A percentile compares a stretch with the other conserved stretches of the same genome.
These are phyloP conservation scores for Sapayoa aenigma DNA, from an alignment of 2,113 vertebrate species.

Conservation along the genomic window DNA sequence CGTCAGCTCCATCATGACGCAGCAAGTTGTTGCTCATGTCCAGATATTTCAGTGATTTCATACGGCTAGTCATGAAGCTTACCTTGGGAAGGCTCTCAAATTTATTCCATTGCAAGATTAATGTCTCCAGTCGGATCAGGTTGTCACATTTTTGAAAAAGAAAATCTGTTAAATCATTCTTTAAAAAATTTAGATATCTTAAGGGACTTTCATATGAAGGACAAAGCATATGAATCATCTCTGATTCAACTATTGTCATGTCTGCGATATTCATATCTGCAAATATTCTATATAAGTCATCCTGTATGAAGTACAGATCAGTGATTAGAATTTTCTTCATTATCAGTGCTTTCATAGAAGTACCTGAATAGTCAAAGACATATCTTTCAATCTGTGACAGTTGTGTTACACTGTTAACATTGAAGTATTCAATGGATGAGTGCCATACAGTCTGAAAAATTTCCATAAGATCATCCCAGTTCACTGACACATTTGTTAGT, in stretches of 20 bases:
- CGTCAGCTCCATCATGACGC: slow-evolving; percentile 33
- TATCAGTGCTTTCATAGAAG: slow-evolving; percentile 72
- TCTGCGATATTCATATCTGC: slow-evolving; percentile 76
- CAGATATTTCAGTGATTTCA: slow-evolving; percentile 78
- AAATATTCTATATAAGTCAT: slow-evolving; percentile 75
- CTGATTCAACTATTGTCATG: slow-evolving; percentile 68
- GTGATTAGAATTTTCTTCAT: background rate
- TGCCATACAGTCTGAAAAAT: slow-evolving; percentile 66
- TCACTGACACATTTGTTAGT: slow-evolving; percentile 65
- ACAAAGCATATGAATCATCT: slow-evolving; percentile 84
- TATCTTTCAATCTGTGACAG: fast-evolving
- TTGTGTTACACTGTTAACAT: background rate
- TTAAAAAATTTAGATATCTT: slow-evolving; percentile 75
- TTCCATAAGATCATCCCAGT: slow-evolving; percentile 65
- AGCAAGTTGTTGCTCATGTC: slow-evolving; percentile 83
- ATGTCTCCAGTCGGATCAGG: slow-evolving; percentile 63
- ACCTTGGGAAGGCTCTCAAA: slow-evolving; percentile 79
- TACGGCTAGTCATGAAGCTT: slow-evolving; percentile 72
- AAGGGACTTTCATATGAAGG: slow-evolving; percentile 74
- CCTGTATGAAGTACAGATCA: slow-evolving; percentile 70
- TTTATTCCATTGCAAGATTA: slow-evolving; percentile 78
- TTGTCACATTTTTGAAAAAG: slow-evolving; percentile 80
- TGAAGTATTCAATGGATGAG: slow-evolving; percentile 68
- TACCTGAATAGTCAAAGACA: background rate
- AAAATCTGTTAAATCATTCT: slow-evolving; percentile 79